These are phyloP conservation scores for Uropsilus gracilis DNA, from an alignment of 2,113 vertebrate species.

Conservation along the genomic window DNA sequence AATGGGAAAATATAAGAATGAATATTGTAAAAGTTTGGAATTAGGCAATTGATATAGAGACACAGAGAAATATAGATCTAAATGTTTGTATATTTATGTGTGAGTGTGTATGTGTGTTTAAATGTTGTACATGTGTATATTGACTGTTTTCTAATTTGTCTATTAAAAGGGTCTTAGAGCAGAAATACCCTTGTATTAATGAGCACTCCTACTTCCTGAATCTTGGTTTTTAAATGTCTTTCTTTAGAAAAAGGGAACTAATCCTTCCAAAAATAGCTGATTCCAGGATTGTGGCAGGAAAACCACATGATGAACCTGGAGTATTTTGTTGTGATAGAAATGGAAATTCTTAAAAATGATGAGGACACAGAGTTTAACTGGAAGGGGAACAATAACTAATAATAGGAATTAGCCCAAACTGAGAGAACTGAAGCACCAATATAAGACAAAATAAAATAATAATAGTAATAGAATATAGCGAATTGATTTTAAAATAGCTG, in stretches of 20 bases:
- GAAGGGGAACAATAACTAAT: too few species aligned
- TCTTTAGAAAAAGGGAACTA: background rate
- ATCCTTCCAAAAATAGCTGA: background rate
- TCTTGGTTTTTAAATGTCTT: background rate
- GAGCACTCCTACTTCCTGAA: background rate
- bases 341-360: too few species aligned
- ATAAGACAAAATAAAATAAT: too few species aligned
- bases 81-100: background rate
- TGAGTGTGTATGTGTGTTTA: background rate
- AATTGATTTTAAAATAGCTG: too few species aligned
- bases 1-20: background rate
- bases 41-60: background rate
- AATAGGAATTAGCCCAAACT: too few species aligned
- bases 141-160: background rate
- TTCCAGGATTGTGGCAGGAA: background rate
- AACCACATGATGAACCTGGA: too few species aligned
- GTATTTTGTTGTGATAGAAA: too few species aligned
- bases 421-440: too few species aligned
- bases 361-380: too few species aligned
- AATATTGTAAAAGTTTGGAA: background rate
- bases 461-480: too few species aligned
- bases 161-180: background rate
- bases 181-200: background rate
- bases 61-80: background rate
- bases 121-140: background rate